Percentiles rank a stretch among this genome's conserved stretches.
phyloP scores from a whole-genome alignment of 1,140 invertebrate genomes.

The Procambarus virginalis region DNA sequence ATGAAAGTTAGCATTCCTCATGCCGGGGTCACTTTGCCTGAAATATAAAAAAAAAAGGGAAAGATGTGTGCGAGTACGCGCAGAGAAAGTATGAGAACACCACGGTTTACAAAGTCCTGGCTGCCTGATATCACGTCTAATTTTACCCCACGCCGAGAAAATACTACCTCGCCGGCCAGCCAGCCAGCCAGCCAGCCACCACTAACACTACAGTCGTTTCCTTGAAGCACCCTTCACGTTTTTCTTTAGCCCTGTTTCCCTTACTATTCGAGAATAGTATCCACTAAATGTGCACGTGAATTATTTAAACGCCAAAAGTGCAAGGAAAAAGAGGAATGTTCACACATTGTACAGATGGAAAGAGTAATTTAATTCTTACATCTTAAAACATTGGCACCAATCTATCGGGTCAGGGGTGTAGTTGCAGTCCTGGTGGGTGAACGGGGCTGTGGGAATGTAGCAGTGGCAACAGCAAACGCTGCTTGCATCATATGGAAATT shows the following conservation, averaged over 20 bases:
- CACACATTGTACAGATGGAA: not conserved
- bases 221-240: not conserved
- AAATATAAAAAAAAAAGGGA: not conserved
- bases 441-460: too few relatives aligned
- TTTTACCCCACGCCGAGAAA: conserved; percentile 47
- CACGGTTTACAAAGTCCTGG: conserved; percentile 19
- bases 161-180: not conserved
- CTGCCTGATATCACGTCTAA: conserved; percentile 58
- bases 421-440: not conserved
- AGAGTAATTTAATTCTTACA: not conserved
- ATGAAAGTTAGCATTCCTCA: too few relatives aligned
- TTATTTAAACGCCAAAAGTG: too few relatives aligned
- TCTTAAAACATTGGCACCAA: not conserved
- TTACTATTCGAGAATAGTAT: too few relatives aligned
- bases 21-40: too few relatives aligned
- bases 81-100: conserved; percentile 11
- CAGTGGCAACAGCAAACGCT: too few relatives aligned
- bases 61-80: not conserved
- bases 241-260: too few relatives aligned
- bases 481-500: too few relatives aligned
- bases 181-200: not conserved
- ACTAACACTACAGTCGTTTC: not conserved
- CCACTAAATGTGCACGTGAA: too few relatives aligned
- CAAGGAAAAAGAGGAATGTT: too few relatives aligned
- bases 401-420: not conserved